Base-by-base conservation (phyloP, 2,797 vertebrate genomes). In the Zenarchopterus dispar region DNA sequence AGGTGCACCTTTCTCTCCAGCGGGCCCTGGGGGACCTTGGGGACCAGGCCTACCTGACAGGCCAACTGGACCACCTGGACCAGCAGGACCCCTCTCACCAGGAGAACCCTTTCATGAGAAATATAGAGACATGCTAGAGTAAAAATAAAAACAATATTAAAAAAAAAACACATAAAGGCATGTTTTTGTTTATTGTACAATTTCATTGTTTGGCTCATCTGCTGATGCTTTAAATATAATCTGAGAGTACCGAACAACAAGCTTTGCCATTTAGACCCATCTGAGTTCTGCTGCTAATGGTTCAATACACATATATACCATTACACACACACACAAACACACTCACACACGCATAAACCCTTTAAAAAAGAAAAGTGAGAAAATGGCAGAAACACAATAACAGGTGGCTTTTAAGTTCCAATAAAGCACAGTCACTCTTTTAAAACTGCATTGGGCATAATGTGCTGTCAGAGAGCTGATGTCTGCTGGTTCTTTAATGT, bases 1-100 rank as follows among this genome's bases (percentile, higher is more conserved):
- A 4, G 97, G 97, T 59, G 94, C 96, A 28, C 98, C 98, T 78
- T 99, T 99, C 90, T 99, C 97, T 74, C 98, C 98, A 53, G 97
- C 95, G 0, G 97, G 98, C 36, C 98, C 98, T 0, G 97, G 96
- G 1, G 97, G 97, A 15, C 97, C 98, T 77, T 99, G 98, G 17
- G 97, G 97, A 13, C 98, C 97, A 1, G 94, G 95, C 36, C 97
- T 94, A 44, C 98, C 98, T 0, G 97, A 95, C 41, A 98, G 88
- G 6, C 98, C 98, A 42, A 99, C 98, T 13, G 97, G 96, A 18
- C 98, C 98, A 0, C 94, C 98, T 18, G 92, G 73, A 24, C 98
- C 98, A 9, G 98, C 96, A 19, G 94, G 82, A 53, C 98, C 98
- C 59, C 98, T 94, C 85, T 99, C 97, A 56, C 98, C 97, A 9